Evolutionary conservation across 2,888 invertebrate species (phyloP), one percentile per base, ranked within the genome.

Genomic region (Tortricodes alternella): DNA sequence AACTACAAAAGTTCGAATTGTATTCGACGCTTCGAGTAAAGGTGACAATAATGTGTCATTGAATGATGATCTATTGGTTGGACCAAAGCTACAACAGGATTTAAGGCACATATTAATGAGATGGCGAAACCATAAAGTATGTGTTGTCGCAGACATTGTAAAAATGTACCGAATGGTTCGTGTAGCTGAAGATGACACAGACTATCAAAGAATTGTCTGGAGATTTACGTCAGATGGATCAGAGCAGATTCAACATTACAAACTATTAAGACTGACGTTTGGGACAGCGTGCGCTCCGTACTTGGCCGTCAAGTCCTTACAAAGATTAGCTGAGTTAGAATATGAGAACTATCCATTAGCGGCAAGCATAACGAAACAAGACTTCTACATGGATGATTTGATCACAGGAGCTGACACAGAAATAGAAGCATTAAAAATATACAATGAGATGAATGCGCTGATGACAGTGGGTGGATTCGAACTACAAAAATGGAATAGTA

Each of bases 401-500:
- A 35, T 65, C 24, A 50, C 61, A 0, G 60, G 61, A 9, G 58
- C 62, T 34, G 62, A 61, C n/a, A 60, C 60, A 13, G 51, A 49
- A 9, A 46, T 51, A 7, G 59, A 66, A 38, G 64, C 65, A 2
- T 3, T 65, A 16, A 13, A 48, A 4, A 60, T 64, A 9, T 62
- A 58, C 15, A 37, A 61, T 0, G 34, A 64, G 21, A 64, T 66
- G 62, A 61, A 48, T 13, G 56, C 50, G 19, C 39, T 66, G 9
- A 48, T 66, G 62, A 62, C 35, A 1, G 32, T 23, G 3, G 67
- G 64, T 6, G 63, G 65, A 1, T 65, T 66, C 6, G 16, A 61
- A 11, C 32, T 66, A 4, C 64, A 65, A 21, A 67, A 67, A 29
- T 67, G 66, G 64, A 52, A 43, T 16, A 55, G 53, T 18, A 67